Evolutionary conservation across 2,113 vertebrate genomes (phyloP).

Genomic region (Dasyornis broadbenti): DNA sequence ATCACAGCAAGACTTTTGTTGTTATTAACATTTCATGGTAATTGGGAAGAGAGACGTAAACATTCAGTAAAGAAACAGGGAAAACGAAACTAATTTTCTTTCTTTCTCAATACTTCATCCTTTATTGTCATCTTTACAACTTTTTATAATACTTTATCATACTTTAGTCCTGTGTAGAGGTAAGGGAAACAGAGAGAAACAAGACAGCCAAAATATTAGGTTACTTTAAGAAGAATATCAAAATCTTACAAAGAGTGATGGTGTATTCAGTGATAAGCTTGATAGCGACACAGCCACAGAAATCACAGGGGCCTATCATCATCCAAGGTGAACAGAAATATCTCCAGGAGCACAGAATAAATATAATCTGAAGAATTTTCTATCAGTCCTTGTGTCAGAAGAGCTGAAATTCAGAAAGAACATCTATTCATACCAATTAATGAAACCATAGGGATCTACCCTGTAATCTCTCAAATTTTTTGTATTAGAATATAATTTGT

Average conservation of each 20-base stretch:
- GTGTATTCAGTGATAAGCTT: neutral
- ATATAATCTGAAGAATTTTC: conserved; percentile 31
- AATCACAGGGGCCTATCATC: neutral
- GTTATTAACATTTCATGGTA: neutral
- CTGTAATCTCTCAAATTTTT: conserved; percentile 14
- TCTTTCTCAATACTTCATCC: neutral
- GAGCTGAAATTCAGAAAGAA: conserved; percentile 7
- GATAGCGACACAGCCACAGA: neutral
- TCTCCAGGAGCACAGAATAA: conserved; percentile 29
- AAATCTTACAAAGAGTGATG: neutral
- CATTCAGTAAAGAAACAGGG: neutral
- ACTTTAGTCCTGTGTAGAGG: neutral
- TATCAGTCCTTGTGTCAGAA: conserved; percentile 1
- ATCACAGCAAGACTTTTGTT: neutral
- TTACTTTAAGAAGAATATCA: neutral
- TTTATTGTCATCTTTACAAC: neutral
- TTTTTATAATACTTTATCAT: neutral
- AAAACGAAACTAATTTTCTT: neutral
- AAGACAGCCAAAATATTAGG: neutral
- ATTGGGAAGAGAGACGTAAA: neutral
- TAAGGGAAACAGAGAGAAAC: neutral
- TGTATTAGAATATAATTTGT: neutral
- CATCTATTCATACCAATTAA: conserved; percentile 27
- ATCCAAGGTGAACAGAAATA: conserved; percentile 8
- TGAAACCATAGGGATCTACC: conserved; percentile 29